Evolutionary conservation across 2,888 invertebrate genomes (phyloP).

Genomic region (Arge pagana): DNA sequence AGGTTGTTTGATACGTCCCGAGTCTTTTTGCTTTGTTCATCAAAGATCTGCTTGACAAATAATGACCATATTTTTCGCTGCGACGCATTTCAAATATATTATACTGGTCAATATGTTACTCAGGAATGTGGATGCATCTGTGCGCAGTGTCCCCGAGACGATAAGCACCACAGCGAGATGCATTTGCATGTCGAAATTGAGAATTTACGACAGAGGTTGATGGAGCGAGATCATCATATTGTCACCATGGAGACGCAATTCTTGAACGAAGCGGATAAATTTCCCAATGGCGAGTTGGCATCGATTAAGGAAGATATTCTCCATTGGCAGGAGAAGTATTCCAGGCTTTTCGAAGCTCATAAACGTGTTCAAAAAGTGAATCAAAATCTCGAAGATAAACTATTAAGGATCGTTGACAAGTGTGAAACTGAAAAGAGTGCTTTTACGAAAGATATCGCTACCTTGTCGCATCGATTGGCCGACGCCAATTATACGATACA

Average conservation of each 20-base stretch:
- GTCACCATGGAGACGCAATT: constrained; percentile 86
- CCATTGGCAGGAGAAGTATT: constrained; percentile 91
- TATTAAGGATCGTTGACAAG: constrained; percentile 88
- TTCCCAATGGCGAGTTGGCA: constrained; percentile 73
- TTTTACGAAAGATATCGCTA: constrained; percentile 85
- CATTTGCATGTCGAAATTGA: constrained; percentile 88
- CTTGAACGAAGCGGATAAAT: constrained; percentile 70
- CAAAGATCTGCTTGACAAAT: too few relatives aligned
- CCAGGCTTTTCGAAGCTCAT: constrained; percentile 88
- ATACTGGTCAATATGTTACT: too few relatives aligned
- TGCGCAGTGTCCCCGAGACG: constrained; percentile 58
- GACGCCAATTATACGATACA: constrained; percentile 85
- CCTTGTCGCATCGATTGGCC: constrained; percentile 79
- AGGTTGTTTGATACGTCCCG: too few relatives aligned
- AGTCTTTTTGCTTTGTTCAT: too few relatives aligned
- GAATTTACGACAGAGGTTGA: constrained; percentile 78
- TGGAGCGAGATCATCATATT: constrained; percentile 82
- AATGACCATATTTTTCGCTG: too few relatives aligned
- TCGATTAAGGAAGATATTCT: constrained; percentile 81
- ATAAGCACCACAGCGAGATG: constrained; percentile 59
- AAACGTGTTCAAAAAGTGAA: constrained; percentile 93
- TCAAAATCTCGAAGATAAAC: constrained; percentile 92
- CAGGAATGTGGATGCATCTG: constrained; percentile 69
- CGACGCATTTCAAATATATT: too few relatives aligned
- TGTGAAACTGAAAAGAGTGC: constrained; percentile 88